Conservation (phyloP, 2,888 invertebrate genomes). For the Agrotis segetum region DNA sequence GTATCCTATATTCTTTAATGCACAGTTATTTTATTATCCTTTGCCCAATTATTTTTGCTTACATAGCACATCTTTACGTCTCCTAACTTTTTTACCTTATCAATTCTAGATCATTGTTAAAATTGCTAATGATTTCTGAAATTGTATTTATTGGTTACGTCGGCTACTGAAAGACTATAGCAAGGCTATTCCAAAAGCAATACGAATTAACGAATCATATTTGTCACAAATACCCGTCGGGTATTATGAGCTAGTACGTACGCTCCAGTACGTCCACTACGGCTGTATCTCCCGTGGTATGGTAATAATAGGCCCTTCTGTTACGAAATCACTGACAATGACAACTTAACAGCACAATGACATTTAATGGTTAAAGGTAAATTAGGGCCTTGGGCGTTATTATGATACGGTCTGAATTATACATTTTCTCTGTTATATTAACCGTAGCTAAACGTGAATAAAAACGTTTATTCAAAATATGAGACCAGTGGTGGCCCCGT, state of each 20-base stretch:
- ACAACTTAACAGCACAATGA: conserved; percentile 32
- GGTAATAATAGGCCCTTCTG: conserved; percentile 43
- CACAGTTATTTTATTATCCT: not conserved
- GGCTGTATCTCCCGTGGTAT: conserved; percentile 11
- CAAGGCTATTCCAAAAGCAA: not conserved
- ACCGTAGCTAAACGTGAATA: too few species aligned
- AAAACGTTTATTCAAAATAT: too few species aligned
- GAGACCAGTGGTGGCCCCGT: too few species aligned
- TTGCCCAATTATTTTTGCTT: not conserved
- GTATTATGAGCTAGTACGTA: not conserved
- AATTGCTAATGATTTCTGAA: too few species aligned
- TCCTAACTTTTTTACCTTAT: not conserved
- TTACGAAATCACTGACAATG: conserved; percentile 49
- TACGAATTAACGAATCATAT: not conserved
- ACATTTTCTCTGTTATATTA: conserved; percentile 11
- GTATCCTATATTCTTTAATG: not conserved
- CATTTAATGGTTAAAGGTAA: conserved; percentile 37
- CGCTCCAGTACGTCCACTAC: not conserved
- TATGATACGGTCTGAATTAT: conserved; percentile 17
- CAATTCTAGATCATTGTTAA: too few species aligned
- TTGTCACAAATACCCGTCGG: not conserved
- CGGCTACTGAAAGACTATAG: not conserved
- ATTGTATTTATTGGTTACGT: too few species aligned
- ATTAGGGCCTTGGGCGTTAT: conserved; percentile 15
- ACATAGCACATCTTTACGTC: not conserved